Conservation (phyloP, 2,113 vertebrate genomes). For the Myrmophylax atrothorax region DNA sequence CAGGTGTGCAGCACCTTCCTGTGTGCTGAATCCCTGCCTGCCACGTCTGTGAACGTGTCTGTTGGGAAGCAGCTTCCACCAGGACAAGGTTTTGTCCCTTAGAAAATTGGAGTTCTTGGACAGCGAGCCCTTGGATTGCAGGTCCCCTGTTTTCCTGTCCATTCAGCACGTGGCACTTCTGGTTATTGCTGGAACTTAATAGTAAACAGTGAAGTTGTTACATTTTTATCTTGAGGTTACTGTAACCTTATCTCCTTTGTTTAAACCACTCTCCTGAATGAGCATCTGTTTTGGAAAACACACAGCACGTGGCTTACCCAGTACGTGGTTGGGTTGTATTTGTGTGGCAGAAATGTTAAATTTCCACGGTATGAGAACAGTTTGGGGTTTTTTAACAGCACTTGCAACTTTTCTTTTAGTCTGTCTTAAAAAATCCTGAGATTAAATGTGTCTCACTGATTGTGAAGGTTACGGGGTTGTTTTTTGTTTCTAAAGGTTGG, state of each 20-base stretch:
- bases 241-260: constrained; percentile 46
- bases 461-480: not conserved
- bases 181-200: not conserved
- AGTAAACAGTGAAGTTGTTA: constrained; percentile 44
- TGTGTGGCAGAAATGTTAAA: not conserved
- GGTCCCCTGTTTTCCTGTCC: not conserved
- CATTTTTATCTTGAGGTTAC: constrained; percentile 34
- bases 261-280: not conserved
- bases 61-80: not conserved
- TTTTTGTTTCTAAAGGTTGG: not conserved
- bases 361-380: not conserved
- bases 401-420: not conserved
- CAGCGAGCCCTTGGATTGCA: not conserved
- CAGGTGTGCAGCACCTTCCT: not conserved
- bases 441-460: not conserved
- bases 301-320: not conserved
- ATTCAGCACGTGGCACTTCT: not conserved
- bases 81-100: not conserved
- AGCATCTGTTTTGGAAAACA: constrained; percentile 30
- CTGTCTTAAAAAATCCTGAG: not conserved
- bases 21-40: not conserved
- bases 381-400: not conserved
- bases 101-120: not conserved
- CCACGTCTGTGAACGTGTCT: accelerated
- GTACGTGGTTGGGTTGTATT: not conserved